A percentile compares a stretch with the other conserved stretches of the same genome.
Evolutionary conservation across 2,797 vertebrate genomes (phyloP).

Genomic region (Apogon talboti): DNA sequence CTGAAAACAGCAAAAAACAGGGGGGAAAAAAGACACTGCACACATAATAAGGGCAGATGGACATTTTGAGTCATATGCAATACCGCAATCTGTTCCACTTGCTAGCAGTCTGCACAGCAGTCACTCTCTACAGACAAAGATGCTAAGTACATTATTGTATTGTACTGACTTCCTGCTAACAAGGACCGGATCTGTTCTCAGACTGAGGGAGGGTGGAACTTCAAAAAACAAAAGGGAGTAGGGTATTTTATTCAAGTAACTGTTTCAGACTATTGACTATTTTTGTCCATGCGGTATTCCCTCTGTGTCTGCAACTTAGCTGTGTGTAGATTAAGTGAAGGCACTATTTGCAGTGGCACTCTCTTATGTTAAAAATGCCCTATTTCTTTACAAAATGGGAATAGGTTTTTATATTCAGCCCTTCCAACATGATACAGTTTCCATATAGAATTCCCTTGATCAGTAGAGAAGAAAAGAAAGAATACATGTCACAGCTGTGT

Average conservation of each 20-base stretch:
- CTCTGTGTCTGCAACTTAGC: slow-evolving; percentile 47
- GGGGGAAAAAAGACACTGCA: slow-evolving; percentile 17
- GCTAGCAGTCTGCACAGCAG: slow-evolving; percentile 49
- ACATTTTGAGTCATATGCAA: slow-evolving; percentile 74
- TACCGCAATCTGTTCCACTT: slow-evolving; percentile 74
- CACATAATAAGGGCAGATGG: slow-evolving; percentile 78
- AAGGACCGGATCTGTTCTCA: slow-evolving; percentile 40
- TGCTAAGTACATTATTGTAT: slow-evolving; percentile 52
- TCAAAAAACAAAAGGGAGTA: slow-evolving; percentile 36
- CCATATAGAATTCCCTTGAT: slow-evolving; percentile 22
- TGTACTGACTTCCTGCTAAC: slow-evolving; percentile 59
- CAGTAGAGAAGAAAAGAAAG: no score
- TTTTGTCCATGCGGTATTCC: slow-evolving; percentile 39
- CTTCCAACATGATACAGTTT: slow-evolving; percentile 6
- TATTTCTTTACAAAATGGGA: slow-evolving; percentile 26
- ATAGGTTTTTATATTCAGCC: slow-evolving; percentile 20
- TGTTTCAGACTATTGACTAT: slow-evolving; percentile 65
- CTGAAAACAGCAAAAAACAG: slow-evolving; percentile 55
- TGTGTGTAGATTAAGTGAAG: slow-evolving; percentile 55
- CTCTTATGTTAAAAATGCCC: slow-evolving; percentile 16
- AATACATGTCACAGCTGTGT: no score
- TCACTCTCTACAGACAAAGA: slow-evolving; percentile 56
- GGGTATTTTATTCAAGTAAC: slow-evolving; percentile 61
- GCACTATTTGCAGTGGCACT: slow-evolving; percentile 15
- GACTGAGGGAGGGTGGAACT: slow-evolving; percentile 11